Evolutionary conservation across 2,888 invertebrate species (phyloP).

Genomic region (Drosophila subsilvestris): DNA sequence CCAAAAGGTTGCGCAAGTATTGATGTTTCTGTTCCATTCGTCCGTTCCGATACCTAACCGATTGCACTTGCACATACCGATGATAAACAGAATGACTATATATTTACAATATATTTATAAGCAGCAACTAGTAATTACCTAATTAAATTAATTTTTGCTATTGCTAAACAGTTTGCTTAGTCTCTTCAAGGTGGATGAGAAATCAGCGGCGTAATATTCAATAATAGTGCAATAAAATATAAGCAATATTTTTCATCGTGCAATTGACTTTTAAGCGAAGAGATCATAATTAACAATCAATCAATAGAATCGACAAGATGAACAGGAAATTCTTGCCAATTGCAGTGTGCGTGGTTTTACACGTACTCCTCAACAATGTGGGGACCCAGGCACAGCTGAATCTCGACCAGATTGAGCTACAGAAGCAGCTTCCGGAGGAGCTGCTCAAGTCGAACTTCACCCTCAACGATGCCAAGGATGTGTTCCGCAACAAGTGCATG

Average conservation of each 20-base stretch:
- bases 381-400: constrained; percentile 47
- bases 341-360: not conserved
- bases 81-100: constrained; percentile 10
- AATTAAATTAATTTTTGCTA: constrained; percentile 19
- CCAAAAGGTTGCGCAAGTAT: not conserved
- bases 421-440: constrained; percentile 72
- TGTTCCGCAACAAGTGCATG: constrained; percentile 88
- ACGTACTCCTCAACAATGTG: constrained; percentile 14
- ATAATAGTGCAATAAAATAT: not conserved
- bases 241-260: constrained; percentile 1
- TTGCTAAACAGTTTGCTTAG: not conserved
- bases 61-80: not conserved
- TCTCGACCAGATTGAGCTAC: constrained; percentile 66
- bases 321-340: constrained; percentile 23
- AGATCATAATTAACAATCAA: constrained; percentile 2
- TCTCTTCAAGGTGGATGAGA: not conserved
- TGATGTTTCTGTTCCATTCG: constrained; percentile 1
- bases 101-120: constrained; percentile 1
- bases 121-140: constrained; percentile 12
- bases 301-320: constrained; percentile 1
- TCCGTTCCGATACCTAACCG: not conserved
- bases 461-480: constrained; percentile 85
- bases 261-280: constrained; percentile 7
- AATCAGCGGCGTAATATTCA: not conserved
- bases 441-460: constrained; percentile 74